phyloP scores from a whole-genome alignment of 1,140 invertebrate species.

The Drosophila paulistorum region DNA sequence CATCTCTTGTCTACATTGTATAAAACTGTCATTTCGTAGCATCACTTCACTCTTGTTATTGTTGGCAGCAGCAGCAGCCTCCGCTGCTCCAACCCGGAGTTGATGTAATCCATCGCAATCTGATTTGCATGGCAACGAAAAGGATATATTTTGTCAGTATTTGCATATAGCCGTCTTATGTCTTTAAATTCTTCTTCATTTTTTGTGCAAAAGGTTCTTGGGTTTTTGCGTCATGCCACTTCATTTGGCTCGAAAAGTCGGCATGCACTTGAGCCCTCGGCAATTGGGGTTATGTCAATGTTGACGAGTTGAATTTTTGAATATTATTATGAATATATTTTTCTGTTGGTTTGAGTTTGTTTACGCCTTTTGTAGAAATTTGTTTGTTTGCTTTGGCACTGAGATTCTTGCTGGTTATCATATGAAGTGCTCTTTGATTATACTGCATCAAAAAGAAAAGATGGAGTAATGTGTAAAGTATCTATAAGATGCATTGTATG shows the following conservation, averaged over 20 bases:
- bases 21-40: slow-evolving; percentile 55
- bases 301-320: slow-evolving; percentile 25
- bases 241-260: slow-evolving; percentile 36
- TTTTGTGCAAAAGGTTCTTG: background rate
- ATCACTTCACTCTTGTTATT: slow-evolving; percentile 59
- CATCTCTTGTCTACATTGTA: slow-evolving; percentile 23
- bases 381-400: slow-evolving; percentile 47
- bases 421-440: slow-evolving; percentile 31
- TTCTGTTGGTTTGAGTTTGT: background rate
- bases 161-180: slow-evolving; percentile 67
- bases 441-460: slow-evolving; percentile 17
- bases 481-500: slow-evolving; percentile 42
- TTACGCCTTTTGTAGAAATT: slow-evolving; percentile 26
- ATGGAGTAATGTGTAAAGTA: slow-evolving; percentile 12
- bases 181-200: slow-evolving; percentile 43
- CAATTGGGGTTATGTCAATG: slow-evolving; percentile 51
- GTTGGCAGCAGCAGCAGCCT: slow-evolving; percentile 64
- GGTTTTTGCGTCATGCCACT: slow-evolving; percentile 11
- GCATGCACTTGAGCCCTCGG: slow-evolving; percentile 34
- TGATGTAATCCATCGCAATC: slow-evolving; percentile 63
- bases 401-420: slow-evolving; percentile 29
- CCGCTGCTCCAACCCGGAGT: slow-evolving; percentile 49
- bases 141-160: slow-evolving; percentile 56
- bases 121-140: slow-evolving; percentile 41
- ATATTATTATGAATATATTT: slow-evolving; percentile 28